Percentiles rank a stretch among this genome's conserved stretches.
Evolutionary conservation across 1,140 invertebrate species (phyloP).

Genomic region (Diachasma alloeum): DNA sequence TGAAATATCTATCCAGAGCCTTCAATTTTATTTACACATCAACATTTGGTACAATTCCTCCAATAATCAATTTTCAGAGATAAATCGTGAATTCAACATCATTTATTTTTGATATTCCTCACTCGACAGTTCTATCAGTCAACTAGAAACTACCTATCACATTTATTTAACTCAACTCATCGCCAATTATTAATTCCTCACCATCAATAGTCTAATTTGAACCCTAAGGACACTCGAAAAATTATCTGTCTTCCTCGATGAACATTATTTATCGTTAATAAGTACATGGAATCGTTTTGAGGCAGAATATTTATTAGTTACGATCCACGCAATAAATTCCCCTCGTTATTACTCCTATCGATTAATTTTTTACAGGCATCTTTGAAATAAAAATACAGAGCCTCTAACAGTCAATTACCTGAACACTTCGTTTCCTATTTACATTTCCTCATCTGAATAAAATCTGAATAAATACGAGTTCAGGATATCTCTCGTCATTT

Average conservation of each 20-base stretch:
- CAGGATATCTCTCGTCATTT: background rate
- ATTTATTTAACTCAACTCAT: background rate
- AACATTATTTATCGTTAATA: background rate
- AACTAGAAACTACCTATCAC: conserved; percentile 1
- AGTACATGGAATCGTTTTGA: background rate
- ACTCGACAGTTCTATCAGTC: background rate
- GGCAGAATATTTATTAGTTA: background rate
- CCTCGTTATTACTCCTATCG: no score
- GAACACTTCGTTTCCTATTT: background rate
- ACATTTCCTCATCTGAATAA: background rate
- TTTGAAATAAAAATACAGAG: no score
- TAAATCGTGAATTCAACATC: background rate
- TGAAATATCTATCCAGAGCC: no score
- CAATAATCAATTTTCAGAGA: background rate
- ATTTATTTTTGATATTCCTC: background rate
- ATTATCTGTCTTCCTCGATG: background rate
- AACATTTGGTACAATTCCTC: background rate
- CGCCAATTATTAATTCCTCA: background rate
- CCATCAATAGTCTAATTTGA: background rate
- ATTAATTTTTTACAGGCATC: no score
- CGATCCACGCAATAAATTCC: no score
- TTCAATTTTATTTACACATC: no score
- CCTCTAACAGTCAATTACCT: no score
- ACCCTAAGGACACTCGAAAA: background rate
- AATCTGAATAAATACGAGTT: background rate